Evolutionary conservation across 2,888 invertebrate genomes (phyloP).

Genomic region (Netelia fuscicornis): DNA sequence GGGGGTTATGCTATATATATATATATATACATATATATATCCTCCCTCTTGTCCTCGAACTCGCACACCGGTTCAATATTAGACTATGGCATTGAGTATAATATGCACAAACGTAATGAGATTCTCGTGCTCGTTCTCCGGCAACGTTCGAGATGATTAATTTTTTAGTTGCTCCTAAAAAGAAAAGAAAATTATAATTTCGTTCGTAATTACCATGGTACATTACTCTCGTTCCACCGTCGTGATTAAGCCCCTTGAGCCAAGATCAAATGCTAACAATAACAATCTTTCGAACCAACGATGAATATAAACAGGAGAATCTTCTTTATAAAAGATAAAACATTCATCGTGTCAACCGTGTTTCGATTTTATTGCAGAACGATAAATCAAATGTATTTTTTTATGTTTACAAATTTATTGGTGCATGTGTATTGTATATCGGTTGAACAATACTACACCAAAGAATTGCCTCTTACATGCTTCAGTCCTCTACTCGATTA

Average conservation of each 20-base stretch:
- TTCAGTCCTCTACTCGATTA: background rate
- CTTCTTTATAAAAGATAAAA: background rate
- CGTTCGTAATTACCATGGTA: background rate
- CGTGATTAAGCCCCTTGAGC: too few relatives aligned
- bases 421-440: constrained; percentile 37
- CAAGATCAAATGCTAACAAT: too few relatives aligned
- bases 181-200: background rate
- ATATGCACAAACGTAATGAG: background rate
- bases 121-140: background rate
- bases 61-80: constrained; percentile 53
- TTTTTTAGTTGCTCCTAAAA: background rate
- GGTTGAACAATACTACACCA: constrained; percentile 45
- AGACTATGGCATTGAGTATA: constrained; percentile 25
- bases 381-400: constrained; percentile 10
- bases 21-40: constrained; percentile 39
- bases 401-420: constrained; percentile 47
- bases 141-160: background rate
- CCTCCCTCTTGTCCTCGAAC: constrained; percentile 59
- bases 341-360: background rate
- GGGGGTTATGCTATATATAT: constrained; percentile 74
- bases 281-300: too few relatives aligned
- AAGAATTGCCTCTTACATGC: constrained; percentile 43
- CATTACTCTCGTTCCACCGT: background rate
- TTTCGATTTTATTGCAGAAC: background rate
- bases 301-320: background rate